phyloP scores from a whole-genome alignment of 2,888 invertebrate species.

The Acronicta psi region DNA sequence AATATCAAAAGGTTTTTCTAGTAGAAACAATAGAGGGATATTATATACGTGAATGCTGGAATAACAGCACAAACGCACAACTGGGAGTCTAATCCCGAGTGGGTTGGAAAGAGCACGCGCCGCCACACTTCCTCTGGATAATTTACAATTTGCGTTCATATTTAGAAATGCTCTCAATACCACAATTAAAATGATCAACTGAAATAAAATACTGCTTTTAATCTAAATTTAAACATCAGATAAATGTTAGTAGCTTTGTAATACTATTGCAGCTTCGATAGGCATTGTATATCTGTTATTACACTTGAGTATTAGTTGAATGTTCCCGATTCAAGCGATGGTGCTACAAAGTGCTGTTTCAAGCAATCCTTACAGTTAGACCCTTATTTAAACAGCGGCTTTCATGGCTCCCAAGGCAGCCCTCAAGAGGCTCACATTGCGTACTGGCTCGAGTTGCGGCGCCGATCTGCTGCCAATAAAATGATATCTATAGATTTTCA shows the following conservation, averaged over 20 bases:
- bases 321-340: conserved; percentile 48
- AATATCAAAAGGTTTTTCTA: conserved; percentile 69
- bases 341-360: conserved; percentile 55
- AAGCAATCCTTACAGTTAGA: conserved; percentile 56
- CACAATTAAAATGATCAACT: conserved; percentile 40
- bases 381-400: conserved; percentile 63
- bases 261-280: conserved; percentile 29
- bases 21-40: conserved; percentile 73
- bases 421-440: conserved; percentile 65
- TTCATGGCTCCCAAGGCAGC: conserved; percentile 63
- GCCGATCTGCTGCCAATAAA: conserved; percentile 56
- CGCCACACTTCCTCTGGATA: conserved; percentile 69
- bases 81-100: conserved; percentile 78
- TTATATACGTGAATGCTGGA: conserved; percentile 70
- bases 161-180: conserved; percentile 65
- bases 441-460: conserved; percentile 60
- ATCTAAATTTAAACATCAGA: too few species aligned
- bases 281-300: conserved; percentile 39
- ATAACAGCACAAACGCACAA: conserved; percentile 79
- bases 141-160: conserved; percentile 80
- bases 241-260: conserved; percentile 1
- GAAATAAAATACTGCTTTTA: background rate
- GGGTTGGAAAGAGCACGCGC: conserved; percentile 78
- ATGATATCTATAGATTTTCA: conserved; percentile 57
- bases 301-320: conserved; percentile 45